Percentiles rank a stretch among this genome's conserved stretches.
Conservation (phyloP, 2,113 vertebrate genomes). For the Synchiropus splendidus region DNA sequence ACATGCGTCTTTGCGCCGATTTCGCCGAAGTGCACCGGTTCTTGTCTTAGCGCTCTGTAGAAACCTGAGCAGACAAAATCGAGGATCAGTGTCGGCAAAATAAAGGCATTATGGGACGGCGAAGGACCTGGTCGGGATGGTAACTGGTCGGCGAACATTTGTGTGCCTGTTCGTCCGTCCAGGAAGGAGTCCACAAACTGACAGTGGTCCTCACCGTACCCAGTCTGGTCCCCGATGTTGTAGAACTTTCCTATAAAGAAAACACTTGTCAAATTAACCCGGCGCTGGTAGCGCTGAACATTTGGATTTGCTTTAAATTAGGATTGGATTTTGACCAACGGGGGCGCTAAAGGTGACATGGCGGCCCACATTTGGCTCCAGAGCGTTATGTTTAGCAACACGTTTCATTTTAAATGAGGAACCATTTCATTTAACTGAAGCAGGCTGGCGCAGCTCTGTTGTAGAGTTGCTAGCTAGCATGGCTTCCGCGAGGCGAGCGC, state of each 20-base stretch:
- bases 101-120: background rate
- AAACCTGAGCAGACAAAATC: constrained; percentile 66
- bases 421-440: too few species aligned
- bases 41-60: constrained; percentile 87
- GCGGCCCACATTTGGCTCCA: too few species aligned
- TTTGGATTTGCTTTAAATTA: too few species aligned
- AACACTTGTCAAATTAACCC: too few species aligned
- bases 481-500: too few species aligned
- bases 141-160: constrained; percentile 73
- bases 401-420: too few species aligned
- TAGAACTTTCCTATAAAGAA: constrained; percentile 83
- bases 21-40: constrained; percentile 87
- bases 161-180: constrained; percentile 85
- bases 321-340: too few species aligned
- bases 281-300: too few species aligned
- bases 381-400: too few species aligned
- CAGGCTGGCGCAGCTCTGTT: too few species aligned
- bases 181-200: constrained; percentile 97
- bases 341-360: too few species aligned
- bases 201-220: constrained; percentile 93
- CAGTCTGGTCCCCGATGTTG: constrained; percentile 92
- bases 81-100: background rate
- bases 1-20: constrained; percentile 84
- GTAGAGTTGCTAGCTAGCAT: too few species aligned
- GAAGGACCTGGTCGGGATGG: constrained; percentile 73